A percentile compares a stretch with the other conserved stretches of the same genome.
Conservation (phyloP, 2,797 vertebrate species). For the Cossypha polioptera region DNA sequence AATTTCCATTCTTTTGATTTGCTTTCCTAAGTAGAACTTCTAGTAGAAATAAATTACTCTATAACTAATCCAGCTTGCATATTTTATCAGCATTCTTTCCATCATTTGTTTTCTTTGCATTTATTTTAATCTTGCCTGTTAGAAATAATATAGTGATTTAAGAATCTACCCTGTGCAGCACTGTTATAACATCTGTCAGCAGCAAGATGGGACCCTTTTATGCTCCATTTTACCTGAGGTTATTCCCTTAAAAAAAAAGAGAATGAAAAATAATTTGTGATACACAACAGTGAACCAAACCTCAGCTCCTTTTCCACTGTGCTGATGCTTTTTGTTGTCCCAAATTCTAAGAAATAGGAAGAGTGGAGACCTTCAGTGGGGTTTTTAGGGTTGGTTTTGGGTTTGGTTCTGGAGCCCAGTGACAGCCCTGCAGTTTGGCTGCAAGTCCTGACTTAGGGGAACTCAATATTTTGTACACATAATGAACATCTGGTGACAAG, state of each 20-base stretch:
- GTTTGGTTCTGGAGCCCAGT: not conserved
- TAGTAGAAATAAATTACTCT: slow-evolving; percentile 68
- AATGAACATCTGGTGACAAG: slow-evolving; percentile 81
- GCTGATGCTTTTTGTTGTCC: not conserved
- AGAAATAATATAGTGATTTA: slow-evolving; percentile 14
- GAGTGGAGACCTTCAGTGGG: not conserved
- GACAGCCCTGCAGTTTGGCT: not conserved
- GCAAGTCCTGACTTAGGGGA: slow-evolving; percentile 1
- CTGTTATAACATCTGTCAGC: not conserved
- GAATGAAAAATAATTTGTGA: not conserved
- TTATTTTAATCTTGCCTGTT: slow-evolving; percentile 52
- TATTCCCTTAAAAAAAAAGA: not conserved
- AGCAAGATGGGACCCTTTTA: not conserved
- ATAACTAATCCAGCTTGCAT: slow-evolving; percentile 66
- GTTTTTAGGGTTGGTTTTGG: not conserved
- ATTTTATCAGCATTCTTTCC: slow-evolving; percentile 60
- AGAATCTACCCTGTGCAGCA: not conserved
- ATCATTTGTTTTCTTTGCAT: slow-evolving; percentile 50
- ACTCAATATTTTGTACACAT: slow-evolving; percentile 41
- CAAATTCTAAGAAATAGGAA: not conserved
- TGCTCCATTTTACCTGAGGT: not conserved
- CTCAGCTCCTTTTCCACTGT: not conserved
- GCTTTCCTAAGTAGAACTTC: slow-evolving; percentile 68
- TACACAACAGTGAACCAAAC: not conserved
- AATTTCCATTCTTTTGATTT: slow-evolving; percentile 65